Evolutionary conservation across 2,113 vertebrate genomes (phyloP).

Genomic region (Argyrosomus japonicus): DNA sequence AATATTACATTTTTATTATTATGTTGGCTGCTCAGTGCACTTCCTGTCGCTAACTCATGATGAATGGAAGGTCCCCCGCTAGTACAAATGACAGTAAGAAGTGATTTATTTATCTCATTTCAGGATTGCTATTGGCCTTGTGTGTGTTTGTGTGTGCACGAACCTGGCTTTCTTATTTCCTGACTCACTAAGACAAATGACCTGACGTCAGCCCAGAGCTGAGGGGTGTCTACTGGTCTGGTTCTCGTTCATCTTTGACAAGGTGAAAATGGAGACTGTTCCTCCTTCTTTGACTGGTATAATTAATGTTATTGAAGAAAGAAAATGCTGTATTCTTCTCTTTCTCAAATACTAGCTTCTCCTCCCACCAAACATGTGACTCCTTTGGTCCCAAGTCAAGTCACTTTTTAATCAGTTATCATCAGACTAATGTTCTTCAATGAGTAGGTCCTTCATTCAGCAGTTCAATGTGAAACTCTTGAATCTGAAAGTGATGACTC

Average conservation of each 20-base stretch:
- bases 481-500: too few species aligned
- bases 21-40: slow-evolving; percentile 44
- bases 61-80: slow-evolving; percentile 47
- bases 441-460: too few species aligned
- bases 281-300: neutral
- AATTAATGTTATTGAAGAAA: neutral
- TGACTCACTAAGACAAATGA: slow-evolving; percentile 42
- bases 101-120: slow-evolving; percentile 69
- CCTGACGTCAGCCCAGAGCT: slow-evolving; percentile 38
- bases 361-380: neutral
- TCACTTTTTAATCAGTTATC: too few species aligned
- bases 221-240: slow-evolving; percentile 8
- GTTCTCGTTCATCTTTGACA: slow-evolving; percentile 24
- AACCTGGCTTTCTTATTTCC: slow-evolving; percentile 13
- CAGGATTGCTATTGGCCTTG: slow-evolving; percentile 54
- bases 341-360: neutral
- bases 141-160: slow-evolving; percentile 14
- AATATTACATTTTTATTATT: slow-evolving; percentile 55
- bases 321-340: neutral
- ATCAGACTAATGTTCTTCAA: too few species aligned
- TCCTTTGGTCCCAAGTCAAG: too few species aligned
- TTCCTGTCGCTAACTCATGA: slow-evolving; percentile 44
- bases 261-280: slow-evolving; percentile 40
- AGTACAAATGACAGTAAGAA: slow-evolving; percentile 34
- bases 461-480: too few species aligned